These are phyloP conservation scores for Apteryx mantelli DNA, from an alignment of 2,113 vertebrate species.

Conservation along the genomic window DNA sequence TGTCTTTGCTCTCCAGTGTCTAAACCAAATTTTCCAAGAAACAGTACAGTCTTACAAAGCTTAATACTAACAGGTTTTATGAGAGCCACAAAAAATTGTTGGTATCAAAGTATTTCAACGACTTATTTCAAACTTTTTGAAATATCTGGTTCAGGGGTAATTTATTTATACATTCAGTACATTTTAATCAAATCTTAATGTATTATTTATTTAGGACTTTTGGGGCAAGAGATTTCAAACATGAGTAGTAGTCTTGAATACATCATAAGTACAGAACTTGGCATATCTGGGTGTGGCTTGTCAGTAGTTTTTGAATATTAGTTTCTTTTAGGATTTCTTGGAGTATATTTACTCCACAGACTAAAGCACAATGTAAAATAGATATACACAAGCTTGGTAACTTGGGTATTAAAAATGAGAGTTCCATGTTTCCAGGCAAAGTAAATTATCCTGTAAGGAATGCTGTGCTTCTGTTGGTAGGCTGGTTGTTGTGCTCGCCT, in stretches of 20 bases:
- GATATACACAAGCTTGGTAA: background rate
- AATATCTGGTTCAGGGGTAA: background rate
- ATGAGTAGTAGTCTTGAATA: background rate
- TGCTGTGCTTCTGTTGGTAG: background rate
- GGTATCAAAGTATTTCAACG: background rate
- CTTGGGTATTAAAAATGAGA: background rate
- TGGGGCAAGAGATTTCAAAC: background rate
- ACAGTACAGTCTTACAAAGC: background rate
- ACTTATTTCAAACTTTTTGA: background rate
- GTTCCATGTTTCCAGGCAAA: background rate
- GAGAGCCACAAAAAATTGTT: background rate
- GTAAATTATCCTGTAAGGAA: background rate
- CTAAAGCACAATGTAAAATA: background rate
- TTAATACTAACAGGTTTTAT: background rate
- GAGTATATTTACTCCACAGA: background rate
- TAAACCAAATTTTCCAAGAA: slow-evolving; percentile 1
- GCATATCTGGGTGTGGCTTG: background rate
- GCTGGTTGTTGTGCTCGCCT: background rate
- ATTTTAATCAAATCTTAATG: slow-evolving; percentile 23
- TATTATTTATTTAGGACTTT: background rate
- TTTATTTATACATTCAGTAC: slow-evolving; percentile 42
- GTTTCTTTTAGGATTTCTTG: slow-evolving; percentile 14
- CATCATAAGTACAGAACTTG: background rate
- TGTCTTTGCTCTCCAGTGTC: background rate
- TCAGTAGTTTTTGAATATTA: slow-evolving; percentile 7